phyloP scores from a whole-genome alignment of 2,888 invertebrate species.

The Ectemnius lituratus region DNA sequence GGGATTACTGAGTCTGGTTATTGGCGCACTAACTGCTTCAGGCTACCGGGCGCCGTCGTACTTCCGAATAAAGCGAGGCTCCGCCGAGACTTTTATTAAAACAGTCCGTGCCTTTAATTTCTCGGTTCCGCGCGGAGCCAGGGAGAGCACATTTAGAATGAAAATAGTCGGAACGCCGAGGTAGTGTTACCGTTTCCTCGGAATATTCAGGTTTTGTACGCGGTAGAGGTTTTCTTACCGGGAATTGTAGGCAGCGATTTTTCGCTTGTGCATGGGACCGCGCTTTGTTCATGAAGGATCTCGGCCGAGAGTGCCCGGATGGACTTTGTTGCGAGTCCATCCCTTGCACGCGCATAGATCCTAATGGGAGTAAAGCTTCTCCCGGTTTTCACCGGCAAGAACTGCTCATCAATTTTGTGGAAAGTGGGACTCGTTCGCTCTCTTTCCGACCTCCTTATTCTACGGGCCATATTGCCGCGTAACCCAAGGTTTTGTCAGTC shows the following conservation, averaged over 20 bases:
- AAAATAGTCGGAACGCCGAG: constrained; percentile 31
- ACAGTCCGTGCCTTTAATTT: constrained; percentile 36
- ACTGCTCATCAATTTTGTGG: constrained; percentile 43
- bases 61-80: constrained; percentile 40
- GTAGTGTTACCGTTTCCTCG: constrained; percentile 27
- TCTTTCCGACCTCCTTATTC: not conserved
- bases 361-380: not conserved
- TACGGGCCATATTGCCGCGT: constrained; percentile 18
- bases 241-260: not conserved
- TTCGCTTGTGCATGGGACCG: not conserved
- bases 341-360: constrained; percentile 8
- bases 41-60: constrained; percentile 31
- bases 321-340: constrained; percentile 31
- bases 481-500: constrained; percentile 27
- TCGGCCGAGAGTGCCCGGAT: constrained; percentile 18
- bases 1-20: constrained; percentile 54
- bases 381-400: constrained; percentile 12
- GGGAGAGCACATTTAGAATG: constrained; percentile 39
- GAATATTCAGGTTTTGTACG: constrained; percentile 30
- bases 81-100: constrained; percentile 42
- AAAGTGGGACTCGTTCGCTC: constrained; percentile 21
- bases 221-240: constrained; percentile 2
- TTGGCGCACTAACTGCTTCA: constrained; percentile 46
- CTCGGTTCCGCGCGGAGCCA: not conserved
- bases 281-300: constrained; percentile 27